These are phyloP conservation scores for Sapayoa aenigma DNA, from an alignment of 2,113 vertebrate species.

Conservation along the genomic window DNA sequence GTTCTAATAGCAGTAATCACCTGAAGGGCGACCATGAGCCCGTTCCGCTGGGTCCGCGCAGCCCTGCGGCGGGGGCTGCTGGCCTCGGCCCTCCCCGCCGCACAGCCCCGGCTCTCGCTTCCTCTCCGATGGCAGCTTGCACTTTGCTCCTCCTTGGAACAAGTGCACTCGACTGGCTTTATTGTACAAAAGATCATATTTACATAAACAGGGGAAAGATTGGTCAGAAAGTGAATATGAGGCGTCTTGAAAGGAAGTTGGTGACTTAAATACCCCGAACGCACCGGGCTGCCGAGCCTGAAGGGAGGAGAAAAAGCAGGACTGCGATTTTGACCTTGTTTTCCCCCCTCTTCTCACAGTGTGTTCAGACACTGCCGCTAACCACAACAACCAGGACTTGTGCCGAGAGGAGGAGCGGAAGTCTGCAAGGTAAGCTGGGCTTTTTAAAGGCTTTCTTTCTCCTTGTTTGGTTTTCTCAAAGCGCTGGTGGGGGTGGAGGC, in stretches of 20 bases:
- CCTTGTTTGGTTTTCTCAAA: background rate
- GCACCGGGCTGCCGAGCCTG: background rate
- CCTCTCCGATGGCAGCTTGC: background rate
- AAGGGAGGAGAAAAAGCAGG: background rate
- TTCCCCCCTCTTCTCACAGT: background rate
- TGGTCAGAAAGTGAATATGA: background rate
- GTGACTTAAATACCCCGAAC: background rate
- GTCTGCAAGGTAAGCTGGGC: constrained; percentile 50
- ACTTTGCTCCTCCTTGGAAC: constrained; percentile 5
- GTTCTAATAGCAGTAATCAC: constrained; percentile 34
- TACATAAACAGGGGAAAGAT: background rate
- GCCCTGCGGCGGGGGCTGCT: background rate
- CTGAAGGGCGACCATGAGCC: background rate
- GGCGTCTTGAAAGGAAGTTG: background rate
- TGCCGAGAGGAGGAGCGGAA: constrained; percentile 12
- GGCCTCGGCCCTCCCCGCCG: background rate
- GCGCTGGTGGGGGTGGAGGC: background rate
- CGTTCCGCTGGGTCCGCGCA: background rate
- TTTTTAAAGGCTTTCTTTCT: constrained; percentile 11
- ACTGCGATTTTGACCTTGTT: background rate
- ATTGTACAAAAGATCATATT: background rate
- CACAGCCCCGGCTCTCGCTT: background rate
- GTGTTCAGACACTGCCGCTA: background rate
- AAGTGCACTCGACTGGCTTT: background rate
- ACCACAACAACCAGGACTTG: background rate